Evolutionary conservation across 2,888 invertebrate species (phyloP).

Genomic region (Oxystoma pomonae): DNA sequence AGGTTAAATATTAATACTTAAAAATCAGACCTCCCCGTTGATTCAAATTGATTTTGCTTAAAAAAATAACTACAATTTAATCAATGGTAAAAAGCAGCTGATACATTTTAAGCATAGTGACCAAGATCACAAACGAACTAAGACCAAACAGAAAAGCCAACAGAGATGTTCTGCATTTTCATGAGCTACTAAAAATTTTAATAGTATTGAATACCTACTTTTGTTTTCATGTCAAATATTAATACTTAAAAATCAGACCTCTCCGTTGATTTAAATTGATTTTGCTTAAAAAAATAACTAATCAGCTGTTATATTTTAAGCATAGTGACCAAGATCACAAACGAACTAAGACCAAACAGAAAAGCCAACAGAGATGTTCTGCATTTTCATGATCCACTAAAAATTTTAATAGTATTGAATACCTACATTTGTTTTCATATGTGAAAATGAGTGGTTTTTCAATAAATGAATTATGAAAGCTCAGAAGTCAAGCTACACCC

Average conservation of each 20-base stretch:
- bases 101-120: neutral
- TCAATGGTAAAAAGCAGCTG: slow-evolving; percentile 1
- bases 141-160: too few species aligned
- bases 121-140: neutral
- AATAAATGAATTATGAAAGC: too few species aligned
- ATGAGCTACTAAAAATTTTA: too few species aligned
- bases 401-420: too few species aligned
- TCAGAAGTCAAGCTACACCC: too few species aligned
- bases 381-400: too few species aligned
- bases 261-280: slow-evolving; percentile 30
- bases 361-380: too few species aligned
- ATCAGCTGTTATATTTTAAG: neutral
- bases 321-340: slow-evolving; percentile 1
- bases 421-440: too few species aligned
- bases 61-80: slow-evolving; percentile 2
- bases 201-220: too few species aligned
- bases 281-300: neutral
- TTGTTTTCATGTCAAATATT: slow-evolving; percentile 21
- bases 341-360: too few species aligned
- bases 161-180: too few species aligned
- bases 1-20: slow-evolving; percentile 23
- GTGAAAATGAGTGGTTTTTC: too few species aligned
- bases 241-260: slow-evolving; percentile 23
- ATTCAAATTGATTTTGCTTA: slow-evolving; percentile 20
- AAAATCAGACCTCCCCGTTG: slow-evolving; percentile 30